These are phyloP conservation scores for Lingula anatina DNA, from an alignment of 2,888 invertebrate species.

Conservation along the genomic window DNA sequence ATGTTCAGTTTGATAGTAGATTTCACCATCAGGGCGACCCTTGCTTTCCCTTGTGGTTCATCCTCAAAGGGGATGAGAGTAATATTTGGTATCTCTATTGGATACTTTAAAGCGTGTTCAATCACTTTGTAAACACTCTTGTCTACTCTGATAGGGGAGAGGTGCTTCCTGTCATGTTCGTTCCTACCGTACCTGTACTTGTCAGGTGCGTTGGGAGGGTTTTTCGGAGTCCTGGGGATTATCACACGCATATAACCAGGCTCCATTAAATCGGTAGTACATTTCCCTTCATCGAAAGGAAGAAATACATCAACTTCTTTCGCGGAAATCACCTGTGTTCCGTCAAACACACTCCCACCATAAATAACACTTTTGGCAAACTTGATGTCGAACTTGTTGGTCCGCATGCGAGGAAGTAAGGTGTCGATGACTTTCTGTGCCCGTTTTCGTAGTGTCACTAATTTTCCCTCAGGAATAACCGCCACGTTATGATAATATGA, in stretches of 20 bases:
- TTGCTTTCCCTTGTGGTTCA: neutral
- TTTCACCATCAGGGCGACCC: neutral
- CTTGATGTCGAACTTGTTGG: no score
- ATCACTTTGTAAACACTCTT: neutral
- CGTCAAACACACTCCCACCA: neutral
- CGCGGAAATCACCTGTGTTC: neutral
- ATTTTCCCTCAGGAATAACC: no score
- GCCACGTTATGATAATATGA: no score
- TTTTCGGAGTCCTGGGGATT: neutral
- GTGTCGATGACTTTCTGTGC: no score
- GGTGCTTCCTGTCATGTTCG: neutral
- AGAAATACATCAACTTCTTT: neutral
- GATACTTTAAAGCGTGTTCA: neutral
- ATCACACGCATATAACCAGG: neutral
- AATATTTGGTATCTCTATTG: neutral
- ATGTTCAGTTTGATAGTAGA: neutral
- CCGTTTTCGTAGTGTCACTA: no score
- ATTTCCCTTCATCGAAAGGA: neutral
- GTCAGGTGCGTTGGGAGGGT: neutral
- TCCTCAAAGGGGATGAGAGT: neutral
- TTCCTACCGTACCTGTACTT: neutral
- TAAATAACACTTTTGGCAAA: no score
- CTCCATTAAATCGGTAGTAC: neutral
- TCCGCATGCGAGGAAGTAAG: no score
- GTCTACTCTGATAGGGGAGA: neutral